phyloP scores from a whole-genome alignment of 1,140 invertebrate species.

The Hycleus cichorii region DNA sequence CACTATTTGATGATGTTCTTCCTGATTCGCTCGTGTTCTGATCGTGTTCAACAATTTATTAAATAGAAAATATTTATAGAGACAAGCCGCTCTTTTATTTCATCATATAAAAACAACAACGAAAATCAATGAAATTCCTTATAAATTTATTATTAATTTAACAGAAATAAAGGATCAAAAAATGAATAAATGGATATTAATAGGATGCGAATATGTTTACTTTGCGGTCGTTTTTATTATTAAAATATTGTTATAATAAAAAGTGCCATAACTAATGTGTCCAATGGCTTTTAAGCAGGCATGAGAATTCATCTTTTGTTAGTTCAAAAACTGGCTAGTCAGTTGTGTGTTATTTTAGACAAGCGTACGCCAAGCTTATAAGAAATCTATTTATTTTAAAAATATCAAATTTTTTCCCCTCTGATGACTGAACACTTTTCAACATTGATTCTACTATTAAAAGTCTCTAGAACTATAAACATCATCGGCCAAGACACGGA shows the following conservation, averaged over 20 bases:
- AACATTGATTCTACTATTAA: constrained; percentile 12
- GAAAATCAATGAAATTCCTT: neutral
- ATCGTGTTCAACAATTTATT: constrained; percentile 2
- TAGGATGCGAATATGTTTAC: constrained; percentile 13
- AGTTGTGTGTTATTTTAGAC: neutral
- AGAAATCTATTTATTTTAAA: constrained; percentile 22
- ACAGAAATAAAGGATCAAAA: neutral
- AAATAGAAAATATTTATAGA: constrained; percentile 10
- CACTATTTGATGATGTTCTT: neutral
- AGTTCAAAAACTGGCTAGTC: constrained; percentile 9
- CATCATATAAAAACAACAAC: constrained; percentile 6
- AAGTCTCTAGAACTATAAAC: neutral
- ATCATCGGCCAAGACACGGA: no score
- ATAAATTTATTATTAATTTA: no score
- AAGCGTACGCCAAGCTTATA: constrained; percentile 11
- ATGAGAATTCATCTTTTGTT: constrained; percentile 27
- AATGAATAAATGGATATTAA: constrained; percentile 7
- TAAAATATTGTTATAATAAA: constrained; percentile 1
- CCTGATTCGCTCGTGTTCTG: constrained; percentile 1
- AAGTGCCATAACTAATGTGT: constrained; percentile 21
- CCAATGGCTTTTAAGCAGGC: constrained; percentile 28
- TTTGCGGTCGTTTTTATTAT: neutral
- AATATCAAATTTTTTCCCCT: constrained; percentile 7
- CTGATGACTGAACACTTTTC: constrained; percentile 8
- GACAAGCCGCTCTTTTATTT: constrained; percentile 4